These are phyloP conservation scores for Epinephelus coioides DNA, from an alignment of 2,797 vertebrate species.

Conservation along the genomic window DNA sequence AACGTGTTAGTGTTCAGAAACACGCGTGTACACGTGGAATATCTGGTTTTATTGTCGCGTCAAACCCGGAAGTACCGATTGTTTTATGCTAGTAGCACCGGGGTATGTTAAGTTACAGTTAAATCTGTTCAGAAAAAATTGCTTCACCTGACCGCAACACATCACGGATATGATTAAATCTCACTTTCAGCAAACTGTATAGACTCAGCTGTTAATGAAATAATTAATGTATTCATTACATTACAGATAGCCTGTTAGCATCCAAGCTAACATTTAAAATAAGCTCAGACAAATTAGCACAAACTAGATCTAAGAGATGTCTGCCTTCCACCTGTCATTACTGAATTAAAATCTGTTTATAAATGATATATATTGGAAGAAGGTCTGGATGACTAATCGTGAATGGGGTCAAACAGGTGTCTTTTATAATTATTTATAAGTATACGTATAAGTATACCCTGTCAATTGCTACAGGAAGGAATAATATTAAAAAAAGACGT, in stretches of 20 bases:
- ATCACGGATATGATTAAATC: not conserved
- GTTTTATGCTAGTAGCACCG: not conserved
- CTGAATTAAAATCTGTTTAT: no score
- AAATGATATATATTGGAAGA: no score
- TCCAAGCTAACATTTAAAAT: not conserved
- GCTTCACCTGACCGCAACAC: not conserved
- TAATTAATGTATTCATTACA: not conserved
- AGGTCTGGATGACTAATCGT: no score
- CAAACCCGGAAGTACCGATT: constrained; percentile 20
- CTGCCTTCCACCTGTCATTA: no score
- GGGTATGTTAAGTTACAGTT: not conserved
- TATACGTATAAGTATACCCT: no score
- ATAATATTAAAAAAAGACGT: no score
- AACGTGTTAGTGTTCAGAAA: not conserved
- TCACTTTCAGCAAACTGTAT: no score
- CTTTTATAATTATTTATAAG: no score
- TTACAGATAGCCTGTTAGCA: not conserved
- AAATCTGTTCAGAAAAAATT: not conserved
- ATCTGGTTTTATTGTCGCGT: not conserved
- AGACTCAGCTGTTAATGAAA: not conserved
- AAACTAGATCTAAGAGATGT: not conserved
- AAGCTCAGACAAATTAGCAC: not conserved
- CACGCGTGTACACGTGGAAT: accelerated
- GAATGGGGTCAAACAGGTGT: no score
- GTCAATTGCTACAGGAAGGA: no score